Base-by-base conservation (phyloP, 2,113 vertebrate genomes). In the Cepphus grylle region DNA sequence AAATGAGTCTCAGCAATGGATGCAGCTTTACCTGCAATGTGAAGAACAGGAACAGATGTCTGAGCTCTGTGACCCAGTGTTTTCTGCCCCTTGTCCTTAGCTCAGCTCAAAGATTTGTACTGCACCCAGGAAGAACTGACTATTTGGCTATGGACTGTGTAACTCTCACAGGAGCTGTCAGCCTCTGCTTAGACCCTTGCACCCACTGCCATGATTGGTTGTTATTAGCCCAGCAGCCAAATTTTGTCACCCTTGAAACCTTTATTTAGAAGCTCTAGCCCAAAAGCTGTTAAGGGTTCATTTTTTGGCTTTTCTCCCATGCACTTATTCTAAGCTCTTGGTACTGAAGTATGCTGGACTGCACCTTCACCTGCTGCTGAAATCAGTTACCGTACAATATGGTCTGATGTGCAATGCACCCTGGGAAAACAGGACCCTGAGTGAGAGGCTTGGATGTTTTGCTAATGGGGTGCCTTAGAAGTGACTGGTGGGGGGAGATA, bases 321-420 rank as follows among this genome's bases (percentile, higher is more conserved):
- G 15, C 10, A 3, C 19, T 55, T 63, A 40, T 9, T 36, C 20
- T 26, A 47, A 81, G n/a, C 30, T 21, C 6, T 52, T 42, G n/a
- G 40, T 3, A 11, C 10, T 69, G 36, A 23, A 34, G 4, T 34
- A 11, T 29, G 27, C 36, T 55, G 63, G 58, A 30, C 52, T 72
- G 80, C 9, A 50, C 18, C 25, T 61, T 43, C 34, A 50, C 21
- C n/a, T 71, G 73, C 67, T 58, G 38, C 58, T 67, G 76, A 25
- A 17, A 15, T 14, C 2, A 0, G 12, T 34, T 49, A 34, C 12
- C 19, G 40, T 32, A 32, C 30, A 21, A 3, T 4, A 8, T 32
- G 15, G 10, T 38, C 38, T n/a, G 36, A 26, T 30, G 29, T 61
- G 55, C 38, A 40, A 6, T 23, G 29, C 9, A 34, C 4, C 11